Base-by-base conservation (phyloP, 2,888 invertebrate species). In the Drosophila neutralis region DNA sequence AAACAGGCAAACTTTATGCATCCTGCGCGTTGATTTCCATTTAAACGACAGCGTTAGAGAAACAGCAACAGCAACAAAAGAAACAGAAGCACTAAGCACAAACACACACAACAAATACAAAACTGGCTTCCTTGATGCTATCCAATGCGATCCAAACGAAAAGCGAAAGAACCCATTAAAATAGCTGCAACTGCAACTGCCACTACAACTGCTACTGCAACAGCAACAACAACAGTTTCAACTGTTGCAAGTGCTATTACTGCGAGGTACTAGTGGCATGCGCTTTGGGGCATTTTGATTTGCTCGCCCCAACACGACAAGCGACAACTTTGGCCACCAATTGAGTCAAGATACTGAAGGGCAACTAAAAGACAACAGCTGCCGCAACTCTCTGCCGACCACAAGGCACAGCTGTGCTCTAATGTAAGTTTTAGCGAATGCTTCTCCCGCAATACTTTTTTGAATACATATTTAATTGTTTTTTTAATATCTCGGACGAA, bases 21-120 rank as follows among this genome's bases (percentile, higher is more conserved):
- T 87, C 87, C 87, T 87, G 87, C 87, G 87, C 87, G 88, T 87
- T 87, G 86, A 87, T 87, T 87, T 89, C 89, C 89, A 87, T 87
- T 87, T 87, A 87, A 87, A 89, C 85, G 87, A 85, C 83, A 83
- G 83, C 86, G 87, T 89, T 86, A 89, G 87, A 87, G 84, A 62
- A 73, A 38, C 53, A 69, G 63, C 60, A 69, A 54, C 40, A 63
- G 63, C 60, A 69, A 54, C 40, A 63, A 35, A 51, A 67, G 40
- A 73, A 62, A 35, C 53, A 65, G 56, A 57, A 57, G 56, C 48
- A 53, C 60, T 31, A 57, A 27, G 36, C 18, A 63, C 60, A 61
- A 24, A 63, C 53, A 48, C 10, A 62, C 21, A 35, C 6, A 48
- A 35, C 33, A 54, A 24, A 62, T 21, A 73, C 8, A 70, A 61